Base-by-base conservation (phyloP, 2,888 invertebrate species). In the Drosophila picticornis region DNA sequence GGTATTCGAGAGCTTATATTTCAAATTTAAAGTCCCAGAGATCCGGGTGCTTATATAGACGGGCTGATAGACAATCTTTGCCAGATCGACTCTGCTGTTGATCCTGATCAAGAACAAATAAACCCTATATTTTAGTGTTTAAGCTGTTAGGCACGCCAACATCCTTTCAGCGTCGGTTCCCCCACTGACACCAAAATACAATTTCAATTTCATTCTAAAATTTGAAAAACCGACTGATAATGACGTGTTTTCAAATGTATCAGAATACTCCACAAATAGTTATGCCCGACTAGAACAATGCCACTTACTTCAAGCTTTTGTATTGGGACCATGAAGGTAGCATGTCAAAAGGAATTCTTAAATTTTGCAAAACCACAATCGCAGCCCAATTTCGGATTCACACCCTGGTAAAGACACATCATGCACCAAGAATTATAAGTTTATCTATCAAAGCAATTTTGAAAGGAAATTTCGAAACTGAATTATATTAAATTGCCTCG, bases 371-470 rank as follows among this genome's bases (percentile, higher is more conserved):
- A 9, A 19, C 38, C 9, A 38, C 19, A 38, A 38, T n/a, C 3
- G 1, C 0, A 38, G 9, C 1, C 9, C 9, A n/a, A 38, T n/a
- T 9, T 38, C 19, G 9, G 1, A 3, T n/a, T n/a, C 0, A 19
- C 34, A 4, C 34, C 4, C 9, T 38, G 19, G 3, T 38, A 9
- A 9, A 19, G 4, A 19, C 38, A 19, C 38, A 38, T 19, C 38
- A 0, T 40, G 38, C n/a, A 40, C n/a, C 10, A 10, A 10, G n/a
- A n/a, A 10, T n/a, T n/a, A 40, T n/a, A 4, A n/a, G 10, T 10
- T 10, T 40, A 10, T 40, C 0, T n/a, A 10, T 10, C n/a, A 40
- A n/a, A 3, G 0, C 3, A 9, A 9, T 9, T 3, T n/a, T 38
- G 4, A n/a, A n/a, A 9, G 9, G n/a, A 9, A 9, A 38, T 38